Evolutionary conservation across 2,113 vertebrate species (phyloP).

Genomic region (Pangasianodon hypophthalmus): DNA sequence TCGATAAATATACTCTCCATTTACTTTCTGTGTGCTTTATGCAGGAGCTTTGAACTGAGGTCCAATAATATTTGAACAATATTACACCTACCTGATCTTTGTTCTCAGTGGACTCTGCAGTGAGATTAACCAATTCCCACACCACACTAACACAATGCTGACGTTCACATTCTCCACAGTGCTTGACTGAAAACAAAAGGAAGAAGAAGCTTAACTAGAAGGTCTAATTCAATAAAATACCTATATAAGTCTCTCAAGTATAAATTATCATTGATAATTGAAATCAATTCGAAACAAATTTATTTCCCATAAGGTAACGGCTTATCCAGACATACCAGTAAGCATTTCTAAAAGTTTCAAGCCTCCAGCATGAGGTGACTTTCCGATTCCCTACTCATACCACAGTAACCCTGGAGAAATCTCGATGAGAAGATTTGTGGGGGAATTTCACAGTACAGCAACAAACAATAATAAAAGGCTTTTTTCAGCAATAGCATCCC

Average conservation of each 20-base stretch:
- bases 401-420: not conserved
- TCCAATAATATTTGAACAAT: constrained; percentile 22
- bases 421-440: not conserved
- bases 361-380: not conserved
- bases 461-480: not conserved
- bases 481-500: not conserved
- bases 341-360: not conserved
- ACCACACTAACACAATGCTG: constrained; percentile 12
- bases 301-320: not conserved
- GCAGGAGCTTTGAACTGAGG: constrained; percentile 8
- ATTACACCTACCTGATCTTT: constrained; percentile 20
- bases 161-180: not conserved
- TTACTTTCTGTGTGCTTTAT: not conserved
- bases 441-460: not conserved
- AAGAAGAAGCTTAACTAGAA: not conserved
- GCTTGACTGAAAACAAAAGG: not conserved
- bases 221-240: not conserved
- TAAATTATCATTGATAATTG: not conserved
- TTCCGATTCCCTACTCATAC: not conserved
- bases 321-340: not conserved
- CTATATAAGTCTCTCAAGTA: not conserved
- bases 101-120: not conserved
- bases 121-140: not conserved
- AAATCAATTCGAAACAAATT: not conserved
- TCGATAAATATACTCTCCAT: not conserved